These are phyloP conservation scores for Rhinella marina DNA, from an alignment of 2,797 vertebrate genomes.

Conservation along the genomic window DNA sequence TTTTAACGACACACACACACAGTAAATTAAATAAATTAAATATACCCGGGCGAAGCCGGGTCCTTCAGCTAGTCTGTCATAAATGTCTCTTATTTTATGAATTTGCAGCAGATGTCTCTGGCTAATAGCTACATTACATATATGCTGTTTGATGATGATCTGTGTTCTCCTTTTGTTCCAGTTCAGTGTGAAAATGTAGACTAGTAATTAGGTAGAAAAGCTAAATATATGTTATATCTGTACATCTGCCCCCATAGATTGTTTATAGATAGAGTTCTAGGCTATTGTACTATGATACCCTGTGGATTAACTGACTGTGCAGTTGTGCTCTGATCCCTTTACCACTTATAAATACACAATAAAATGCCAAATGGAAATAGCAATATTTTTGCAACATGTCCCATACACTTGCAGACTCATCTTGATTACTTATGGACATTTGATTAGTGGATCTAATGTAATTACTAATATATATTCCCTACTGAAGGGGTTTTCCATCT, in stretches of 20 bases:
- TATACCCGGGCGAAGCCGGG: no score
- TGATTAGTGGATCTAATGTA: neutral
- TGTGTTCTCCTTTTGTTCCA: slow-evolving; percentile 20
- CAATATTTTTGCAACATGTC: neutral
- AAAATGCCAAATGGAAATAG: neutral
- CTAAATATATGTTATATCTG: slow-evolving; percentile 53
- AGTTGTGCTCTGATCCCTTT: neutral
- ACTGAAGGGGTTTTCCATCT: no score
- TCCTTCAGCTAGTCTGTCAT: no score
- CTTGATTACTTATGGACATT: neutral
- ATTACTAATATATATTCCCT: no score
- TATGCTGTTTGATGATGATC: neutral
- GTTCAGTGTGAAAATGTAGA: slow-evolving; percentile 48
- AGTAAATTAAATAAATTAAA: no score
- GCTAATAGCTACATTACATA: neutral
- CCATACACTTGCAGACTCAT: neutral
- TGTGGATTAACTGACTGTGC: neutral
- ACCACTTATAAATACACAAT: neutral
- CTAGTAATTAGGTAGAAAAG: slow-evolving; percentile 51
- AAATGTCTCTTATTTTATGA: neutral
- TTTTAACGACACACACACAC: no score
- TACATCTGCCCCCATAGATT: slow-evolving; percentile 47
- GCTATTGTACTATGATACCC: neutral
- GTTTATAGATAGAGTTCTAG: slow-evolving; percentile 43
- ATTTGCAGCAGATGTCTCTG: neutral